A percentile compares a stretch with the other conserved stretches of the same genome.
Evolutionary conservation across 2,113 vertebrate species (phyloP).

Genomic region (Ailuropoda melanoleuca): DNA sequence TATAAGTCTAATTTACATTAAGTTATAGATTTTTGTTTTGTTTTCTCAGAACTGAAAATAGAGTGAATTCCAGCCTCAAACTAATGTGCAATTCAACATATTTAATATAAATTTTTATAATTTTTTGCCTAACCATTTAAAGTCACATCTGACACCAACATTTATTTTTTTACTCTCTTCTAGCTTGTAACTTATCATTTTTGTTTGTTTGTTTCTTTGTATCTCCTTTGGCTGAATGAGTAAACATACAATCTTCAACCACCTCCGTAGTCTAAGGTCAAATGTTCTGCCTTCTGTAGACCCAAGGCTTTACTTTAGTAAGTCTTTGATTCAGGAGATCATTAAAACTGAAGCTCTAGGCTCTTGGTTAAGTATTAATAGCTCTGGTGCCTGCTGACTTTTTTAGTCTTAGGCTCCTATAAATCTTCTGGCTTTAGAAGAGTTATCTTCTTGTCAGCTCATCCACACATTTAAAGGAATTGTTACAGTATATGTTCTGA

Average conservation of each 20-base stretch:
- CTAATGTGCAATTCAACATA: neutral
- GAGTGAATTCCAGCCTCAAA: neutral
- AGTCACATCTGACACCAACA: neutral
- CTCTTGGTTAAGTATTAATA: neutral
- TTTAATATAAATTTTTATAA: neutral
- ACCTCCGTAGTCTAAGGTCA: neutral
- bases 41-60: neutral
- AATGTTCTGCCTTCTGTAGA: neutral
- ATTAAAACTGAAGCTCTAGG: neutral
- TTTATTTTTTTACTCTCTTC: neutral
- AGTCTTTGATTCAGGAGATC: neutral
- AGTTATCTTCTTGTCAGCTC: neutral
- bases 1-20: neutral
- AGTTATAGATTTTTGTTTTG: neutral
- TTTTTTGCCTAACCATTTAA: neutral
- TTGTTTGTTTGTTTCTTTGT: neutral
- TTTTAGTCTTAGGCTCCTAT: neutral
- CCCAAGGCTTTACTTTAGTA: neutral
- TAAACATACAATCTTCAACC: neutral
- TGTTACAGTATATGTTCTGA: neutral
- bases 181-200: neutral
- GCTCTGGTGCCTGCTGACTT: neutral
- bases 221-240: neutral
- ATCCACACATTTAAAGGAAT: neutral
- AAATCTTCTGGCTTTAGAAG: neutral